These are phyloP conservation scores for Beris morrisii DNA, from an alignment of 2,888 invertebrate species.

Conservation along the genomic window DNA sequence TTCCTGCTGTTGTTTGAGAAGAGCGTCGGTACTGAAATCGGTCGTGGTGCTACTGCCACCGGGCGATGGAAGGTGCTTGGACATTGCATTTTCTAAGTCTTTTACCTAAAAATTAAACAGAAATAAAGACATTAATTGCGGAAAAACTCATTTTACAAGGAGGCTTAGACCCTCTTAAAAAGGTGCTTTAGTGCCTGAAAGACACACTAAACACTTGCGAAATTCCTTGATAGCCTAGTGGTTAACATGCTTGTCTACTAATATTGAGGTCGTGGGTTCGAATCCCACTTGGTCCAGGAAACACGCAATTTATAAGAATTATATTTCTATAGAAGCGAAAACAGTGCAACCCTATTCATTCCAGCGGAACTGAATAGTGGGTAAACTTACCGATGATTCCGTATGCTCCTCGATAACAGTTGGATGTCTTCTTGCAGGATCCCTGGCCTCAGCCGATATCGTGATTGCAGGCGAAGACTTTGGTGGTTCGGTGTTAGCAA, in stretches of 20 bases:
- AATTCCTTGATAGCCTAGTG: too few species aligned
- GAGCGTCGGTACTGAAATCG: conserved; percentile 84
- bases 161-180: background rate
- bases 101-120: conserved; percentile 68
- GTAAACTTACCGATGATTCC: conserved; percentile 48
- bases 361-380: too few species aligned
- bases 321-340: too few species aligned
- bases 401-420: conserved; percentile 53
- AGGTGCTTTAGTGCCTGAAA: too few species aligned
- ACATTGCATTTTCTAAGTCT: conserved; percentile 95
- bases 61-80: conserved; percentile 81
- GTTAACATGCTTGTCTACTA: too few species aligned
- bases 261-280: too few species aligned
- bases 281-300: too few species aligned
- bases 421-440: conserved; percentile 55
- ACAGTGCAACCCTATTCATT: too few species aligned
- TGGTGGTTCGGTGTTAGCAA: conserved; percentile 54
- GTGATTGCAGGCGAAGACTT: conserved; percentile 48
- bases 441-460: conserved; percentile 53
- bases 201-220: too few species aligned
- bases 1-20: conserved; percentile 69
- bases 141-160: conserved; percentile 7
- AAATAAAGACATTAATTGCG: conserved; percentile 45
- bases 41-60: conserved; percentile 69
- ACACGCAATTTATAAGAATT: too few species aligned